Conservation (phyloP, 2,797 vertebrate species). For the Lutjanus campechanus region DNA sequence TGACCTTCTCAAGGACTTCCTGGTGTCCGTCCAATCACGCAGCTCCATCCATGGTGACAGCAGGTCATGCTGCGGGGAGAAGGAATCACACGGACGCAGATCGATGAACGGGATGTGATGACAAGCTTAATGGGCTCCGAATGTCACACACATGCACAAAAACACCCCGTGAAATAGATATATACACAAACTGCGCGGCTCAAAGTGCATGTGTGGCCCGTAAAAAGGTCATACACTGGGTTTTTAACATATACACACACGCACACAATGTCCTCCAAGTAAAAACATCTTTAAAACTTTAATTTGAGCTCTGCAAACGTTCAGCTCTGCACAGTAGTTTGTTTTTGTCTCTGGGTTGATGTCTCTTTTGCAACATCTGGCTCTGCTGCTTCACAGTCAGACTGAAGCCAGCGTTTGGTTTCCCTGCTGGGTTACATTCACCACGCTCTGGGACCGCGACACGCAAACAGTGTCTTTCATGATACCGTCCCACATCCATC, state of each 20-base stretch:
- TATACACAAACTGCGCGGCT: background rate
- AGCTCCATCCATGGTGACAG: conserved; percentile 48
- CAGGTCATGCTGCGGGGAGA: conserved; percentile 16
- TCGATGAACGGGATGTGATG: conserved; percentile 48
- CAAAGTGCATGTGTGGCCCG: too few relatives aligned
- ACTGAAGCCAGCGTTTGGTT: conserved; percentile 39
- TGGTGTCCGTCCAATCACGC: conserved; percentile 56
- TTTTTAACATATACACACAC: conserved; percentile 9
- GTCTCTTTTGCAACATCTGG: conserved; percentile 64
- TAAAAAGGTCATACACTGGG: background rate
- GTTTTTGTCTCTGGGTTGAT: conserved; percentile 46
- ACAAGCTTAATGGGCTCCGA: conserved; percentile 60
- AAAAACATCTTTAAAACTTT: conserved; percentile 21
- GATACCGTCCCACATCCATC: conserved; percentile 21
- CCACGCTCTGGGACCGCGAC: conserved; percentile 52
- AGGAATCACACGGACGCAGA: conserved; percentile 54
- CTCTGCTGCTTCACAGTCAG: conserved; percentile 53
- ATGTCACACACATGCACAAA: conserved; percentile 47
- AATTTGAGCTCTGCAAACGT: conserved; percentile 9
- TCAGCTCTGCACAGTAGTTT: conserved; percentile 50
- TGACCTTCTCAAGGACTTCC: conserved; percentile 48
- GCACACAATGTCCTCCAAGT: background rate
- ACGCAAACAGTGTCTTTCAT: conserved; percentile 47
- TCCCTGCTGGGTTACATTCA: conserved; percentile 61
- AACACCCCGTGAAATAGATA: conserved; percentile 5